Conservation (phyloP, 1,140 invertebrate species). For the Procambarus virginalis region DNA sequence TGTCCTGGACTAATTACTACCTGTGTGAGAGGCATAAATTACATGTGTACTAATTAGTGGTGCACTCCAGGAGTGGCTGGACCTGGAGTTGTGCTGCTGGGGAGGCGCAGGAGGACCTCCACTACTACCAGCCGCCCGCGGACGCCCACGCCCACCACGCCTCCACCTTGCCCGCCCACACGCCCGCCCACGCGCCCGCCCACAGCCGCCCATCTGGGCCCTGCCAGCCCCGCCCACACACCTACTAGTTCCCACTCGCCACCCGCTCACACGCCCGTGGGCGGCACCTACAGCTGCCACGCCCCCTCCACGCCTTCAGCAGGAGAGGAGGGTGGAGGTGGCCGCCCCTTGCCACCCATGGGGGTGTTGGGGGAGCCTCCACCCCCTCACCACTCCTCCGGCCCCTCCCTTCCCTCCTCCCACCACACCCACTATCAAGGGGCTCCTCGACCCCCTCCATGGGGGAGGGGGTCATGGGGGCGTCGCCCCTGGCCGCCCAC, state of each 20-base stretch:
- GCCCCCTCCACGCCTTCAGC: background rate
- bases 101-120: background rate
- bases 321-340: too few species aligned
- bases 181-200: background rate
- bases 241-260: background rate
- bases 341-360: background rate
- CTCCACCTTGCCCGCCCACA: background rate
- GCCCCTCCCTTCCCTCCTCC: background rate
- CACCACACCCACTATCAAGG: background rate
- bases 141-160: background rate
- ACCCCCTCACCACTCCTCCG: conserved; percentile 8
- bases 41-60: too few species aligned
- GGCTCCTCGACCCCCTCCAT: background rate
- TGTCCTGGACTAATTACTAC: too few species aligned
- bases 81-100: conserved; percentile 52
- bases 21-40: too few species aligned
- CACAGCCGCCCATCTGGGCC: background rate
- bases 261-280: too few species aligned
- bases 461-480: background rate
- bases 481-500: conserved; percentile 3
- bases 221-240: background rate
- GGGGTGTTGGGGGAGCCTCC: background rate
- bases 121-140: background rate
- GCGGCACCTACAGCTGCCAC: background rate
- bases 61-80: conserved; percentile 45